A percentile compares a stretch with the other conserved stretches of the same genome.
These are phyloP conservation scores for Scalopus aquaticus DNA, from an alignment of 2,113 vertebrate genomes.

Conservation along the genomic window DNA sequence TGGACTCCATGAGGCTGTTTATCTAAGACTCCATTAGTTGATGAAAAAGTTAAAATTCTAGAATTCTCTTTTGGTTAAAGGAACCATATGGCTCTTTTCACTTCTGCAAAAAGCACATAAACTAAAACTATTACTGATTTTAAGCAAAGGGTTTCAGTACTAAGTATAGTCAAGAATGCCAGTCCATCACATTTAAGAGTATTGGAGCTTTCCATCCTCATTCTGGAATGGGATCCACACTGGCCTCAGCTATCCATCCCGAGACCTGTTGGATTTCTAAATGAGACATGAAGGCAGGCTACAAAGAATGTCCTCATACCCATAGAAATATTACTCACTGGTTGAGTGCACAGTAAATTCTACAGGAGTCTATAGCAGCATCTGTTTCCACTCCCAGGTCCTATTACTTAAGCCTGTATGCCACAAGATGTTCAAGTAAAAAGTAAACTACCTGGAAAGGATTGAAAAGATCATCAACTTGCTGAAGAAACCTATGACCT, in stretches of 20 bases:
- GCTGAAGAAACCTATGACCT: background rate
- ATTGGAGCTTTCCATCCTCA: background rate
- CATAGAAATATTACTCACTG: background rate
- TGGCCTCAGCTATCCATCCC: background rate
- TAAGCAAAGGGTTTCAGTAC: background rate
- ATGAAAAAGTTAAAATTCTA: background rate
- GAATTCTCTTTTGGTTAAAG: constrained; percentile 15
- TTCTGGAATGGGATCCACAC: background rate
- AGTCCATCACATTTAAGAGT: background rate
- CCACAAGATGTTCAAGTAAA: background rate
- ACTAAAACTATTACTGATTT: background rate
- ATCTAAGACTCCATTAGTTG: background rate
- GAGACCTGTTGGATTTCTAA: background rate
- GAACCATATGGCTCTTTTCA: constrained; percentile 35
- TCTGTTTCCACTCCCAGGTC: background rate
- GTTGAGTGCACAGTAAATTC: background rate
- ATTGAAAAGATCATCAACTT: background rate
- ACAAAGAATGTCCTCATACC: rapidly evolving
- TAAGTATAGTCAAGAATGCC: background rate
- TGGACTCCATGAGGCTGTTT: background rate
- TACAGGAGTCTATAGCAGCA: background rate
- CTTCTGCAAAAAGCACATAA: background rate
- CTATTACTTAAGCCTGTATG: background rate
- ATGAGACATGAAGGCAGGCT: background rate
- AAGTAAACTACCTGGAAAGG: background rate